phyloP scores from a whole-genome alignment of 2,888 invertebrate genomes.

The Acanthoscelides obtectus region DNA sequence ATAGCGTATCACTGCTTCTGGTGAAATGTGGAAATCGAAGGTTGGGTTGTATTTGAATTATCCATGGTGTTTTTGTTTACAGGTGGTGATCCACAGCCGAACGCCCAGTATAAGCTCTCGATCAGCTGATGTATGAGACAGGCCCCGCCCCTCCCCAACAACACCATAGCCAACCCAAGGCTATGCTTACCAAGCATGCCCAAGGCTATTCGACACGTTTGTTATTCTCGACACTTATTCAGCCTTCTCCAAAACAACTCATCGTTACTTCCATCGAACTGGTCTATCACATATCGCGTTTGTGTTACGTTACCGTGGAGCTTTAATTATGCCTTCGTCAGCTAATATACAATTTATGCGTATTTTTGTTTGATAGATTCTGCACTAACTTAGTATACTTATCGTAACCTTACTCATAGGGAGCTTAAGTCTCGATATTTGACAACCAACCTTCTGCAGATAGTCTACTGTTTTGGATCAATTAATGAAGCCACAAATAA shows the following conservation, averaged over 20 bases:
- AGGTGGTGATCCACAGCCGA: constrained; percentile 73
- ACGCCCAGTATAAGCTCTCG: constrained; percentile 81
- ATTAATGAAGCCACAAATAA: no score
- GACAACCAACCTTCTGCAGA: no score
- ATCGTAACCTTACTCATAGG: no score
- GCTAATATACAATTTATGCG: no score
- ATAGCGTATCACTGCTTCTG: no score
- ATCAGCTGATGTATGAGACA: constrained; percentile 81
- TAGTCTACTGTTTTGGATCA: no score
- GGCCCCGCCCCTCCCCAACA: constrained; percentile 64
- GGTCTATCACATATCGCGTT: not conserved
- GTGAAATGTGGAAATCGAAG: no score
- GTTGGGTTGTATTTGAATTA: no score
- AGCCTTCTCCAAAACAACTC: not conserved
- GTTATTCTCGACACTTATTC: constrained; percentile 33
- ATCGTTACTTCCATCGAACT: not conserved
- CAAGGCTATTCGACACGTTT: constrained; percentile 26
- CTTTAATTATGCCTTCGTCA: not conserved
- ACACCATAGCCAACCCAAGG: constrained; percentile 37
- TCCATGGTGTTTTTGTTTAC: not conserved
- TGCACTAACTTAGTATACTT: no score
- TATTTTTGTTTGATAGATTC: no score
- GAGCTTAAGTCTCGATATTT: no score
- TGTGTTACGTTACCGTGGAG: not conserved
- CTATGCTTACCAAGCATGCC: constrained; percentile 29